Evolutionary conservation across 2,113 vertebrate genomes (phyloP).

Genomic region (Opisthocomus hoazin): DNA sequence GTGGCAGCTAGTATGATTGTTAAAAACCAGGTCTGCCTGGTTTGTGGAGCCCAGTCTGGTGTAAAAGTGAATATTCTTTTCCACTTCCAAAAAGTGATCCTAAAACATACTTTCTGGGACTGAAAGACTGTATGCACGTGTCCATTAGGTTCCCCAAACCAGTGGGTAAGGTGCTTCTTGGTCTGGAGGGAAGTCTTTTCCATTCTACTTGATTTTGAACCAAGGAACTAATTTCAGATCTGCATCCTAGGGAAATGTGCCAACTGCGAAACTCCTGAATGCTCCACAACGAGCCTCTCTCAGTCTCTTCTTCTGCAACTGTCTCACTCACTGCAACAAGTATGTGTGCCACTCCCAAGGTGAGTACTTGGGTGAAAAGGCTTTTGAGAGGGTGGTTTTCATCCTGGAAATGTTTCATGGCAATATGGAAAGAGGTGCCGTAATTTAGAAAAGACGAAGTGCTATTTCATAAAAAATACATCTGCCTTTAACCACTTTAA

Average conservation of each 20-base stretch:
- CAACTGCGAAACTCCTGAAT: not conserved
- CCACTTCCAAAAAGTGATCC: not conserved
- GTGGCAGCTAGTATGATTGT: not conserved
- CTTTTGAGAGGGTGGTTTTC: not conserved
- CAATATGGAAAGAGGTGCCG: not conserved
- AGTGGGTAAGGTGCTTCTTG: not conserved
- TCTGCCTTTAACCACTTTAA: not conserved
- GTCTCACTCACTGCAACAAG: not conserved
- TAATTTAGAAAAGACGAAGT: not conserved
- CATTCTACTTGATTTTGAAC: not conserved
- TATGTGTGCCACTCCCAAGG: not conserved
- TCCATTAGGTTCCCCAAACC: not conserved
- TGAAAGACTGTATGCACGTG: fast-evolving
- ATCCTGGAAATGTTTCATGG: not conserved
- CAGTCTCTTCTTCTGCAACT: not conserved
- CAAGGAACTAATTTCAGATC: not conserved
- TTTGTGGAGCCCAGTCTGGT: not conserved
- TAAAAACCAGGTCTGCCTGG: not conserved
- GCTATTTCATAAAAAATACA: not conserved
- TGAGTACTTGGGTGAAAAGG: not conserved
- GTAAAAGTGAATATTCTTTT: not conserved
- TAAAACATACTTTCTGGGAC: not conserved
- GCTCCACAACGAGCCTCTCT: not conserved
- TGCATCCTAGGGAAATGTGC: not conserved
- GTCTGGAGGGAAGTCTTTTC: not conserved